Evolutionary conservation across 2,797 vertebrate species (phyloP).

Genomic region (Erethizon dorsatum): DNA sequence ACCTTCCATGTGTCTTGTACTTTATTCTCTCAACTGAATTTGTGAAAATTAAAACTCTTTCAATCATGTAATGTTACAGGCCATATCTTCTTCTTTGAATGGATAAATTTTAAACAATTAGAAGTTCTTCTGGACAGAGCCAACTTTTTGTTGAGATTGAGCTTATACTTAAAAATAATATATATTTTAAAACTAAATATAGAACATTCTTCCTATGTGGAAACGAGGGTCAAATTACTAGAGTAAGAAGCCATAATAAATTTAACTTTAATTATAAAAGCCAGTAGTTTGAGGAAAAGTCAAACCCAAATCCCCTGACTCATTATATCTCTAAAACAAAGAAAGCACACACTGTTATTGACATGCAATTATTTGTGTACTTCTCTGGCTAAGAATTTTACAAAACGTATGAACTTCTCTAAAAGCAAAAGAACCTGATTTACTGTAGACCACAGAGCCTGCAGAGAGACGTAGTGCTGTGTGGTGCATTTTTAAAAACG

Average conservation of each 20-base stretch:
- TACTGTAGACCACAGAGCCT: neutral
- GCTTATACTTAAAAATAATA: neutral
- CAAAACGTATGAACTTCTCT: neutral
- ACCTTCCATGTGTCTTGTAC: neutral
- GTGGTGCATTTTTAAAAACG: neutral
- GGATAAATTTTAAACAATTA: neutral
- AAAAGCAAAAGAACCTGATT: conserved; percentile 35
- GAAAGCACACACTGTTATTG: neutral
- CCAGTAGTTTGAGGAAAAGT: neutral
- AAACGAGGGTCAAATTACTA: conserved; percentile 57
- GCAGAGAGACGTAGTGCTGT: neutral
- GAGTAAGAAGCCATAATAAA: conserved; percentile 32
- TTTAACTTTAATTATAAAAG: neutral
- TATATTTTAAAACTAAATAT: neutral
- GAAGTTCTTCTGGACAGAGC: neutral
- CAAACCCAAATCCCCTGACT: neutral
- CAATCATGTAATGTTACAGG: neutral
- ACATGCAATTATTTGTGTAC: neutral
- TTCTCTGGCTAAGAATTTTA: conserved; percentile 13
- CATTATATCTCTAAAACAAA: conserved; percentile 10
- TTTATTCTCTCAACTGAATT: neutral
- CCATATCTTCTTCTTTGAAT: neutral
- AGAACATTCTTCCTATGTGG: neutral
- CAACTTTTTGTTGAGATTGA: neutral
- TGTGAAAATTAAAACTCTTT: neutral